phyloP scores from a whole-genome alignment of 2,113 vertebrate species.

The Corythornis madagascariensis region DNA sequence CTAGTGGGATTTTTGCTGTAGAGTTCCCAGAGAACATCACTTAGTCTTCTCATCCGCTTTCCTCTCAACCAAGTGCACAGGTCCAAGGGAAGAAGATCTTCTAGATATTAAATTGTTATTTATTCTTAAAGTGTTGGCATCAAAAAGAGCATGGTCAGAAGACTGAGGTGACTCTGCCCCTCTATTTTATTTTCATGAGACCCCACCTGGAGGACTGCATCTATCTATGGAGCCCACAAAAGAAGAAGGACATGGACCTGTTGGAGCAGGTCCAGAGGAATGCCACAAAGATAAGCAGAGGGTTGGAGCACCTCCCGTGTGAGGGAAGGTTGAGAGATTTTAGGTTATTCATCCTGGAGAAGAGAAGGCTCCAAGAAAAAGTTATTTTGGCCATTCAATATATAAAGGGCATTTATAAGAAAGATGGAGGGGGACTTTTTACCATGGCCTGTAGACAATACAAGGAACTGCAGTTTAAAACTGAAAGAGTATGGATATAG shows the following conservation, averaged over 20 bases:
- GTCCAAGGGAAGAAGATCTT: neutral
- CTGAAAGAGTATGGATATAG: neutral
- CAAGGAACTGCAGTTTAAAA: neutral
- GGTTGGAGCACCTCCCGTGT: rapidly evolving
- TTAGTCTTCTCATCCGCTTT: neutral
- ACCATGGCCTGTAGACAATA: neutral
- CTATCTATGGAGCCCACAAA: rapidly evolving
- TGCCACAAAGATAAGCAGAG: neutral
- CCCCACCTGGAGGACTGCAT: rapidly evolving
- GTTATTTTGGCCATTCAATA: rapidly evolving
- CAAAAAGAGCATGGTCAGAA: neutral
- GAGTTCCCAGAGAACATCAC: neutral
- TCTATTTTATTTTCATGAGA: rapidly evolving
- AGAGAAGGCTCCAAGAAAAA: neutral
- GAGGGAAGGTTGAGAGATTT: neutral
- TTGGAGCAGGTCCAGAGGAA: neutral
- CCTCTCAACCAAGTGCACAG: neutral
- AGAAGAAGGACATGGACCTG: rapidly evolving
- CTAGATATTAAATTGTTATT: neutral
- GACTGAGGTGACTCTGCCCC: neutral
- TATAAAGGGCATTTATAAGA: neutral
- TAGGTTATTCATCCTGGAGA: neutral
- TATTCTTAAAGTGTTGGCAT: neutral
- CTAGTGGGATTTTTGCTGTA: neutral
- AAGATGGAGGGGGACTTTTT: neutral